These are phyloP conservation scores for Perizoma affinitatum DNA, from an alignment of 2,888 invertebrate genomes.

Conservation along the genomic window DNA sequence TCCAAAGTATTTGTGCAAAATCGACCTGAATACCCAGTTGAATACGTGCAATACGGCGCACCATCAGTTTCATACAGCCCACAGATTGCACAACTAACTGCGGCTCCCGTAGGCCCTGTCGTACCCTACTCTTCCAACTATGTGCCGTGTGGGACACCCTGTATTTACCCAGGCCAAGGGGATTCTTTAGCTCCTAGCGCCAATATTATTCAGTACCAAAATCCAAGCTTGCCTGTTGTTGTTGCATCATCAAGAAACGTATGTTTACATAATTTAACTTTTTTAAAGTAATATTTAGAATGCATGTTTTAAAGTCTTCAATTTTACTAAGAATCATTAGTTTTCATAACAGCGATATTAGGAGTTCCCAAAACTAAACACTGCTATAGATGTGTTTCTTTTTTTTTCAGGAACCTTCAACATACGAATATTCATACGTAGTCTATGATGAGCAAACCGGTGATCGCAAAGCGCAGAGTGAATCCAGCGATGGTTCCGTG, in stretches of 20 bases:
- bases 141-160: conserved; percentile 66
- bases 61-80: conserved; percentile 49
- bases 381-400: background rate
- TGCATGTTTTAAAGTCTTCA: no score
- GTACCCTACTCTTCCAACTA: conserved; percentile 50
- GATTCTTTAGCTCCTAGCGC: conserved; percentile 49
- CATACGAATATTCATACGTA: conserved; percentile 78
- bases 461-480: conserved; percentile 80
- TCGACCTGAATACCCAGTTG: conserved; percentile 47
- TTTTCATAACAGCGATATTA: no score
- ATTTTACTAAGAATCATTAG: no score
- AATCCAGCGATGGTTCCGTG: conserved; percentile 78
- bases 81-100: conserved; percentile 56
- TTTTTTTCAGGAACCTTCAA: conserved; percentile 17
- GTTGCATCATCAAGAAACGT: conserved; percentile 58
- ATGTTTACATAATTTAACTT: conserved; percentile 38
- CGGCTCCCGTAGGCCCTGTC: conserved; percentile 50
- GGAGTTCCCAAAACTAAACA: no score
- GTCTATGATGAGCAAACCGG: conserved; percentile 83
- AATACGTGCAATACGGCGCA: conserved; percentile 61
- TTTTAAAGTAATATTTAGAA: background rate
- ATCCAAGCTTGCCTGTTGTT: conserved; percentile 59
- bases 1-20: conserved; percentile 70
- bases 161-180: conserved; percentile 57
- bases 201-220: conserved; percentile 58